A percentile compares a stretch with the other conserved stretches of the same genome.
Conservation (phyloP, 2,888 invertebrate genomes). For the Yponomeuta evonymella region DNA sequence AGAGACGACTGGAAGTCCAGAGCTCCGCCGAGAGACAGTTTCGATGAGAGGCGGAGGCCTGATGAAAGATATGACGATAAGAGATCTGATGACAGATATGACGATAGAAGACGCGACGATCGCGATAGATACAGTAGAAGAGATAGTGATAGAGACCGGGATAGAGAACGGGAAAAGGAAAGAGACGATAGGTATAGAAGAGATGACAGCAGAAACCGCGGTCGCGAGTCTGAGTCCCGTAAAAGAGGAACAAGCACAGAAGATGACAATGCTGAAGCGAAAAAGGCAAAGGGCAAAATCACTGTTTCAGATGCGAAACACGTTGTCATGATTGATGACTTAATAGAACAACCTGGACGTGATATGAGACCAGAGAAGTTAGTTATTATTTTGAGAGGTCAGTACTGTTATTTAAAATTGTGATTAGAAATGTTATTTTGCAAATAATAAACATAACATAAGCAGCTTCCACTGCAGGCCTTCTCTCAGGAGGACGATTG, state of each 20-base stretch:
- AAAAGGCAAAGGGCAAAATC: conserved; percentile 5
- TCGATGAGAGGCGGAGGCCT: conserved; percentile 28
- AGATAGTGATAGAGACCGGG: conserved; percentile 32
- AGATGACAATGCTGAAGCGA: conserved; percentile 28
- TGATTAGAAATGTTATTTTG: too few species aligned
- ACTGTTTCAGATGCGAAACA: conserved; percentile 19
- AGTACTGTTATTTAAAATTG: conserved; percentile 18
- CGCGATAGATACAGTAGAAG: conserved; percentile 34
- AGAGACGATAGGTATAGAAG: conserved; percentile 34
- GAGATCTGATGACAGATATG: conserved; percentile 21
- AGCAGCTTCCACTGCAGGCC: too few species aligned
- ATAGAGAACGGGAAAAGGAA: conserved; percentile 36
- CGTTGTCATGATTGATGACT: conserved; percentile 85
- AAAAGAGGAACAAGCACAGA: conserved; percentile 56
- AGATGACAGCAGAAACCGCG: conserved; percentile 37
- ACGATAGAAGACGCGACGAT: conserved; percentile 18
- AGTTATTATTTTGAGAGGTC: conserved; percentile 89
- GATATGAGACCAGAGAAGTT: conserved; percentile 86
- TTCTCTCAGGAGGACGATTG: too few species aligned
- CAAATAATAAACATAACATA: too few species aligned
- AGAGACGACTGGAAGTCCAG: conserved; percentile 28
- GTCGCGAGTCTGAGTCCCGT: conserved; percentile 50
- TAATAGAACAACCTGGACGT: conserved; percentile 88
- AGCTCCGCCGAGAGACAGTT: conserved; percentile 28
- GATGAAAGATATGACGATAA: conserved; percentile 28